A percentile compares a stretch with the other conserved stretches of the same genome.
Conservation (phyloP, 2,113 vertebrate genomes). For the Gobius niger region DNA sequence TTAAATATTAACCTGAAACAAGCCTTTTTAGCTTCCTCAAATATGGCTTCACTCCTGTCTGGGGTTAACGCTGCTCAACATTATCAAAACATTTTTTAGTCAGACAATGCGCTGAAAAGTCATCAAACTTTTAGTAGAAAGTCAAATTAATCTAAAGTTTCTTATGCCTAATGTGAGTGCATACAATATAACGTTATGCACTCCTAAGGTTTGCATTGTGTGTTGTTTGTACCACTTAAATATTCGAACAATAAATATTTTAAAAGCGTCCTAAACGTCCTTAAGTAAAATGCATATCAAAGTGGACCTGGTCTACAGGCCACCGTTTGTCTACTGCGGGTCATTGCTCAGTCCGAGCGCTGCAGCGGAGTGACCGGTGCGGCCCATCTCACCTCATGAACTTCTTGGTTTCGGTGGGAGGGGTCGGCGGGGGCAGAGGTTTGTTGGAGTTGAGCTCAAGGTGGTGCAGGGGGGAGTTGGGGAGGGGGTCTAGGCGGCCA, state of each 20-base stretch:
- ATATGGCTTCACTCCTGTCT: background rate
- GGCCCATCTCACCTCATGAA: conserved; percentile 96
- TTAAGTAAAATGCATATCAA: no score
- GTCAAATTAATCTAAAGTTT: background rate
- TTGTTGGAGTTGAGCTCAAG: conserved; percentile 98
- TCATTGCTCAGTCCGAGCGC: background rate
- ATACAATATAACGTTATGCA: background rate
- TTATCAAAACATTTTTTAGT: background rate
- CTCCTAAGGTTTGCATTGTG: background rate
- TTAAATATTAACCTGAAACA: background rate
- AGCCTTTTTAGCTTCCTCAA: background rate
- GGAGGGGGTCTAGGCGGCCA: conserved; percentile 93
- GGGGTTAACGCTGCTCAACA: background rate
- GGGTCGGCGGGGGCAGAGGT: conserved; percentile 93
- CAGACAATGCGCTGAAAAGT: background rate
- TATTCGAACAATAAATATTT: no score
- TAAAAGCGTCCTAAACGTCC: no score
- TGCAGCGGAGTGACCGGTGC: background rate
- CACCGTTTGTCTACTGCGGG: background rate
- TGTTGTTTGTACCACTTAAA: no score
- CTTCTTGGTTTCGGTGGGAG: conserved; percentile 96
- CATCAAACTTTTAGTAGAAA: background rate
- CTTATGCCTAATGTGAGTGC: background rate
- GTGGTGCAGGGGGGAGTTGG: conserved; percentile 95
- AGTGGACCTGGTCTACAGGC: background rate